Conservation (phyloP, 2,888 invertebrate species). For the Lasioglossum villosulum region DNA sequence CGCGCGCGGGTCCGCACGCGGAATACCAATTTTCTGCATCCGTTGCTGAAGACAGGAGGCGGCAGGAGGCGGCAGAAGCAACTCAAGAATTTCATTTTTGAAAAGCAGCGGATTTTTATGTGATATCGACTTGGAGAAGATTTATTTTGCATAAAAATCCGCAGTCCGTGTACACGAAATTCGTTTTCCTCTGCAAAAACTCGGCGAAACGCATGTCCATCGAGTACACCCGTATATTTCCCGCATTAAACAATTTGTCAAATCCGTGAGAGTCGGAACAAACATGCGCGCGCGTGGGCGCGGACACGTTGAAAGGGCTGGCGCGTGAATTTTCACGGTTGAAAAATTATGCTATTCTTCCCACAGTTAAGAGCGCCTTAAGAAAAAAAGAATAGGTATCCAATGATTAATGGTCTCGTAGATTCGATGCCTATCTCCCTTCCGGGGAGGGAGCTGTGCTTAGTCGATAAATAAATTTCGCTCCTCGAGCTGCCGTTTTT, state of each 20-base stretch:
- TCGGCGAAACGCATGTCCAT: constrained; percentile 29
- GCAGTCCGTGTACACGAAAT: neutral
- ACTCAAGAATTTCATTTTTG: neutral
- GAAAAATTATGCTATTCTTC: constrained; percentile 62
- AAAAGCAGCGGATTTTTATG: neutral
- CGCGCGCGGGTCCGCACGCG: no score
- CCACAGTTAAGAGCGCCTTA: constrained; percentile 29
- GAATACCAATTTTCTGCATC: no score
- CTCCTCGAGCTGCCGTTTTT: constrained; percentile 53
- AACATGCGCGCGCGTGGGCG: constrained; percentile 6
- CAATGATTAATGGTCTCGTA: constrained; percentile 64
- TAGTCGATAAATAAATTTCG: constrained; percentile 66
- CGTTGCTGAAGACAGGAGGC: no score
- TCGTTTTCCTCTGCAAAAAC: neutral
- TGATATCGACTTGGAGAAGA: no score
- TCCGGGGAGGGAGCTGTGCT: constrained; percentile 20
- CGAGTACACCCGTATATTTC: neutral
- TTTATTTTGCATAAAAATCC: neutral
- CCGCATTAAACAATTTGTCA: constrained; percentile 53
- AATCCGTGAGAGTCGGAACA: constrained; percentile 36
- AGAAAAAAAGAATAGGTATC: constrained; percentile 36
- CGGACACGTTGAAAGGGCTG: constrained; percentile 8
- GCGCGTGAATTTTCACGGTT: constrained; percentile 44
- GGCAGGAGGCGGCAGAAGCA: no score
- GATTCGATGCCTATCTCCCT: constrained; percentile 54